Evolutionary conservation across 2,888 invertebrate species (phyloP), one percentile per base, ranked within the genome.

Genomic region (Cephus pulcher): DNA sequence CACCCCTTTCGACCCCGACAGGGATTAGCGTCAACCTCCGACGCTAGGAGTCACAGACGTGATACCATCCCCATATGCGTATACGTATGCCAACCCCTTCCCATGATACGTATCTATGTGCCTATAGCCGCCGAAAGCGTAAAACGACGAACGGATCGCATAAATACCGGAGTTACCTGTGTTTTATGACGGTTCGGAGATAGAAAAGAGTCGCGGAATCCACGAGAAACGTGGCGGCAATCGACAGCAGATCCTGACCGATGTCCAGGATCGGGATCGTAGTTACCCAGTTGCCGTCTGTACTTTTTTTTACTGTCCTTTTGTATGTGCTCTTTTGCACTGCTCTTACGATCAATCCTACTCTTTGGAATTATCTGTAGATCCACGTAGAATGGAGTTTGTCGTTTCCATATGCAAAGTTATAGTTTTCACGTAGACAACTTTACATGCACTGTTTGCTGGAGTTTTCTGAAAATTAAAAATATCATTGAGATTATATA

Each of bases 81-180:
- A 34, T 37, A 68, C 73, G 69, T 80, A 69, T 34, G 56, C 34
- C 6, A 56, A 32, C 35, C 76, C 34, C 34, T 40, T 75, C 32
- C n/a, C 71, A 35, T 34, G n/a, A 33, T 33, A 69, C 73, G 76
- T 75, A 75, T 71, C 76, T 77, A 73, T 69, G 80, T 34, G 77
- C 79, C 79, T 80, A 80, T 78, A 81, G 76, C 76, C 80, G 83
- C 82, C 79, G 78, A 82, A 84, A 30, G 74, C 34, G 37, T 73
- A 87, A 86, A 87, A 88, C 87, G 87, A 85, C 86, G 89, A 85
- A 84, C 82, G 76, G 73, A 82, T 82, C 86, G 86, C 89, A 91
- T 91, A 91, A 91, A 91, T 91, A 90, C 89, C 86, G 90, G 90
- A 87, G 89, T 91, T 91, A 91, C 88, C 90, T 88, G 88, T 90